phyloP scores from a whole-genome alignment of 2,797 vertebrate species.

The Thalassophryne amazonica region DNA sequence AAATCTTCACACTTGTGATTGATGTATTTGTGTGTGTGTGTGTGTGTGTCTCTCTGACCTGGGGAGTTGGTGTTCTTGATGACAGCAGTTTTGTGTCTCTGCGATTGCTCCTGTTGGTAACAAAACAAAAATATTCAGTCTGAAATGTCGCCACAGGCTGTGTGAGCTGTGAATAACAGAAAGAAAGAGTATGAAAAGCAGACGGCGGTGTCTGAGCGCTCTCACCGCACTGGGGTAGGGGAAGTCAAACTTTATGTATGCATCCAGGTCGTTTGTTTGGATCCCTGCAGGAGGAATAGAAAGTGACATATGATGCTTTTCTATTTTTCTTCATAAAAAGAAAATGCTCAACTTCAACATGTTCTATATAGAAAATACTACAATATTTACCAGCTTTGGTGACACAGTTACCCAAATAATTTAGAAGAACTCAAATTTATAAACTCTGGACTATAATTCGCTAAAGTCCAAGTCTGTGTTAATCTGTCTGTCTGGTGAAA shows the following conservation, averaged over 20 bases:
- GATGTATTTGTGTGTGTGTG: too few species aligned
- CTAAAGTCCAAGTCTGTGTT: too few species aligned
- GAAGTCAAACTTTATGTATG: constrained; percentile 93
- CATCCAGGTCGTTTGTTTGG: constrained; percentile 87
- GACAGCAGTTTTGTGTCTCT: constrained; percentile 91
- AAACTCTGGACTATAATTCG: too few species aligned
- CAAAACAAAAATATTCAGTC: background rate
- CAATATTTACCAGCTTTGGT: too few species aligned
- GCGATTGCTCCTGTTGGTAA: constrained; percentile 86
- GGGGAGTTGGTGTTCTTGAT: constrained; percentile 94
- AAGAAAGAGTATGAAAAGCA: fast-evolving
- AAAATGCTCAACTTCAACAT: too few species aligned
- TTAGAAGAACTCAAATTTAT: too few species aligned
- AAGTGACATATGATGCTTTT: too few species aligned
- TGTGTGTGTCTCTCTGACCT: constrained; percentile 82
- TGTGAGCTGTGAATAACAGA: fast-evolving
- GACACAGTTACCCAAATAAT: too few species aligned
- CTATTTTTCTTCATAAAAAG: too few species aligned
- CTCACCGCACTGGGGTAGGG: constrained; percentile 92
- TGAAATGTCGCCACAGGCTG: background rate
- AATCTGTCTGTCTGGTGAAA: too few species aligned
- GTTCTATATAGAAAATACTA: too few species aligned
- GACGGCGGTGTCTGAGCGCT: background rate
- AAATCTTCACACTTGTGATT: too few species aligned
- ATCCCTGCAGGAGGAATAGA: constrained; percentile 75